Evolutionary conservation across 92 coral and sea anemone genomes (phyloP).

Genomic region (Actinostola sp.): DNA sequence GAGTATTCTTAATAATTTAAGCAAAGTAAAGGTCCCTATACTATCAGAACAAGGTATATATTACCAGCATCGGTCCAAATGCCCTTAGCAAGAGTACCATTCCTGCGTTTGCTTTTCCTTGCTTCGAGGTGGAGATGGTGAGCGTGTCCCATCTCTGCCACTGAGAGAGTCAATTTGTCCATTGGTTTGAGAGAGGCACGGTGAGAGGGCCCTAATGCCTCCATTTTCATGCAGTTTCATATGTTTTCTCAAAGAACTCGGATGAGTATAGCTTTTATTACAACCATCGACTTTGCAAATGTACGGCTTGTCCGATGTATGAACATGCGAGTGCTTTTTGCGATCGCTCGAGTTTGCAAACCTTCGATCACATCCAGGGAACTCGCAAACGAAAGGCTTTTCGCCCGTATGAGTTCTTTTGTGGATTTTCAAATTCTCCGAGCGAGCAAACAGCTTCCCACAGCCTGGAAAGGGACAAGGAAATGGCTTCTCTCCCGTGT

Average conservation of each 20-base stretch:
- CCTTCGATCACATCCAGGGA: constrained; percentile 96
- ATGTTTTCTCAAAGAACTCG: constrained; percentile 96
- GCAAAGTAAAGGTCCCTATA: neutral
- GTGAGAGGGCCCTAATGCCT: constrained; percentile 79
- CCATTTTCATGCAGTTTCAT: constrained; percentile 99
- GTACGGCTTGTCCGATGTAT: constrained; percentile 98
- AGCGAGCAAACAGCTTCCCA: constrained; percentile 98
- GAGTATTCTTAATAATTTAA: constrained; percentile 17
- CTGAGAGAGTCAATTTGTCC: constrained; percentile 69
- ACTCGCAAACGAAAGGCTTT: constrained; percentile 96
- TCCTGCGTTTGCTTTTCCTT: constrained; percentile 65
- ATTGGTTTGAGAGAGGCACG: constrained; percentile 71
- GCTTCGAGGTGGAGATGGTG: constrained; percentile 67
- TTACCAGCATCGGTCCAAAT: neutral
- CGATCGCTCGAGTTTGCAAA: constrained; percentile 99
- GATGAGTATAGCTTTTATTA: constrained; percentile 98
- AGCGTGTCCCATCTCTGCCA: constrained; percentile 66
- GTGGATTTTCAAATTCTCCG: constrained; percentile 98
- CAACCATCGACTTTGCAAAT: constrained; percentile 97
- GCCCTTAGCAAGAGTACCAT: constrained; percentile 76
- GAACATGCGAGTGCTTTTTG: constrained; percentile 98
- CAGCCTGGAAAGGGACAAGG: constrained; percentile 97
- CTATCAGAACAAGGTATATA: neutral
- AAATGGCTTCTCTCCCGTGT: constrained; percentile 98
- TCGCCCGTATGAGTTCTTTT: constrained; percentile 98